Percentiles rank a stretch among this genome's conserved stretches.
Evolutionary conservation across 2,888 invertebrate genomes (phyloP).

Genomic region (Drosophila formosana): DNA sequence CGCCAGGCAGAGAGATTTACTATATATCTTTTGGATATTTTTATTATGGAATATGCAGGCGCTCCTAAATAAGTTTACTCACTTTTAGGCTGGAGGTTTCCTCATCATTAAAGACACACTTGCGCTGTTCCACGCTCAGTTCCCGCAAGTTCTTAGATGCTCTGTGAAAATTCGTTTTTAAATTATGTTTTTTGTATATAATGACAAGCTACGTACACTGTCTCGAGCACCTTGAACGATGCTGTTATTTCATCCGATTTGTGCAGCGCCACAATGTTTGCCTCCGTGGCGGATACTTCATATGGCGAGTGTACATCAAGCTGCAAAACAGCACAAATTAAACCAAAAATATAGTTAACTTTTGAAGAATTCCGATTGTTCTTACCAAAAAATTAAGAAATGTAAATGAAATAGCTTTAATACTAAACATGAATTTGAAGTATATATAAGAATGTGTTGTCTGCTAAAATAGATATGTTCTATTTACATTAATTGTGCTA

Average conservation of each 20-base stretch:
- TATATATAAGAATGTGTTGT: no score
- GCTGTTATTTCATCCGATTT: constrained; percentile 83
- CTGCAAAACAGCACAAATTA: constrained; percentile 45
- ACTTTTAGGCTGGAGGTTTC: constrained; percentile 84
- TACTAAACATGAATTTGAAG: no score
- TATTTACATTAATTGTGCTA: no score
- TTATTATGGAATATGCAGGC: no score
- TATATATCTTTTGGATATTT: constrained; percentile 71
- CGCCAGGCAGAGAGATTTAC: constrained; percentile 82
- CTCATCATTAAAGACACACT: constrained; percentile 86
- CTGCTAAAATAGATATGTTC: no score
- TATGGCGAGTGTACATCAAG: constrained; percentile 83
- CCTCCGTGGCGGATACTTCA: constrained; percentile 81
- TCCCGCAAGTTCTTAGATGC: constrained; percentile 83
- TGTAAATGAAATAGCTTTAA: no score
- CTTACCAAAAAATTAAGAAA: no score
- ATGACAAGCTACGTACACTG: constrained; percentile 78
- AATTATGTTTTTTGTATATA: not conserved
- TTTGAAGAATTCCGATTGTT: no score
- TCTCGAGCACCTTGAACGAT: constrained; percentile 83
- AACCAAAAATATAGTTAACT: no score
- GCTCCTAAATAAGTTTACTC: not conserved
- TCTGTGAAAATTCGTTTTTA: constrained; percentile 40
- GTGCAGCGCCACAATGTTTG: constrained; percentile 74
- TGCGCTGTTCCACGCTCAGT: constrained; percentile 85